These are phyloP conservation scores for Gadopsis bispinosus DNA, from an alignment of 2,797 vertebrate genomes.

Conservation along the genomic window DNA sequence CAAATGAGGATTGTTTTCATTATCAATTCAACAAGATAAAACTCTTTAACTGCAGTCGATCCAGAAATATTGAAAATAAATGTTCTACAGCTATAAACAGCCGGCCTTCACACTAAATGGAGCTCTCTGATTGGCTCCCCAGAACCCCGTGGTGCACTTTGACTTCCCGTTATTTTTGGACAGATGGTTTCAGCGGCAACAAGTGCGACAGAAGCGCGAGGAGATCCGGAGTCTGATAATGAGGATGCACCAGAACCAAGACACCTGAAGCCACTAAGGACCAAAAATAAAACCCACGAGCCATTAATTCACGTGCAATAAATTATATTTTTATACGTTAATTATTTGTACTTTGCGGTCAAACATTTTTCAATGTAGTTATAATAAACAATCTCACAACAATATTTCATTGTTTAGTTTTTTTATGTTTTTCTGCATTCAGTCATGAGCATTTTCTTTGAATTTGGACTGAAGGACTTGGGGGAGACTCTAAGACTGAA, in stretches of 20 bases:
- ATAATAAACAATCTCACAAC: not conserved
- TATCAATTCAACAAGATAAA: too few relatives aligned
- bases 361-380: not conserved
- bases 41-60: not conserved
- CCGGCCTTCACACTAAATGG: not conserved
- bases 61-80: not conserved
- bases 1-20: too few relatives aligned
- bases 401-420: not conserved
- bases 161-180: constrained; percentile 89
- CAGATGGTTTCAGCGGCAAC: constrained; percentile 91
- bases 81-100: not conserved
- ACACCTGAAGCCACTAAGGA: constrained; percentile 38
- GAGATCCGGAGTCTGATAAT: constrained; percentile 91
- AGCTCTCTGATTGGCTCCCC: constrained; percentile 59
- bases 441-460: too few relatives aligned
- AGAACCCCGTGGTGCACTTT: constrained; percentile 94
- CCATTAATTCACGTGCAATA: constrained; percentile 21
- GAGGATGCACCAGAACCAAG: constrained; percentile 85
- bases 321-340: constrained; percentile 3
- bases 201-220: constrained; percentile 90
- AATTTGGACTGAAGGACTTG: too few relatives aligned
- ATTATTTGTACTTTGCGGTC: not conserved
- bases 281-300: not conserved
- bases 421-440: too few relatives aligned
- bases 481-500: too few relatives aligned